Evolutionary conservation across 2,797 vertebrate species (phyloP).

Genomic region (Bryconaethiops microstoma): DNA sequence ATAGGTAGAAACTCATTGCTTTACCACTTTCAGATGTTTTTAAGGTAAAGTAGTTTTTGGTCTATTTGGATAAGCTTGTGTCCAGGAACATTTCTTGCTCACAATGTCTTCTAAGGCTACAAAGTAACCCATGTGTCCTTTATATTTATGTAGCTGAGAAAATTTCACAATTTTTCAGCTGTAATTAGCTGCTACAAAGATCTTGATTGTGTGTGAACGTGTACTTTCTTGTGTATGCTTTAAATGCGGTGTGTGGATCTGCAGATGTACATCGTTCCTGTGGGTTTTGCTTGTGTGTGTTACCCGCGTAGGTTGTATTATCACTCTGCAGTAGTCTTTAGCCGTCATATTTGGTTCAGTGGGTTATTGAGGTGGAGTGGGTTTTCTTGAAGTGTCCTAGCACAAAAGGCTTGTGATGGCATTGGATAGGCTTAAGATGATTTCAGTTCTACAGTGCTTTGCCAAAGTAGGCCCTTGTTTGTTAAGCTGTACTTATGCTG

Average conservation of each 20-base stretch:
- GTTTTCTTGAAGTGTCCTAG: background rate
- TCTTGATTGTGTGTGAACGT: background rate
- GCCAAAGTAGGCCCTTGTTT: slow-evolving; percentile 1
- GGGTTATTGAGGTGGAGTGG: background rate
- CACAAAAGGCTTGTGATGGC: background rate
- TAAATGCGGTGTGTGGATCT: background rate
- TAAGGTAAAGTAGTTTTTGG: background rate
- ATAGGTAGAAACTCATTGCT: background rate
- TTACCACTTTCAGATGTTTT: background rate
- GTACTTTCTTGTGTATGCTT: background rate
- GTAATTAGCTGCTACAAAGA: slow-evolving; percentile 18
- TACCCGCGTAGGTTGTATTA: background rate
- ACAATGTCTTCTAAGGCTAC: background rate
- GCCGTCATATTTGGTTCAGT: background rate
- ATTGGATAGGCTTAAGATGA: background rate
- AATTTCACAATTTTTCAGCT: background rate
- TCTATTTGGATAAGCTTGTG: background rate
- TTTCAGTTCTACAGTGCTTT: background rate
- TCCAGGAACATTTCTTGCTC: background rate
- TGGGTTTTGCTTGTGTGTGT: slow-evolving; percentile 5
- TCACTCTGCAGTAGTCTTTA: background rate
- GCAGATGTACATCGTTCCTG: background rate
- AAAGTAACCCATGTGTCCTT: background rate
- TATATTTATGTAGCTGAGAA: background rate
- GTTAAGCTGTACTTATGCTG: background rate